Evolutionary conservation across 2,888 invertebrate genomes (phyloP).

Genomic region (Thymelicus acteon): DNA sequence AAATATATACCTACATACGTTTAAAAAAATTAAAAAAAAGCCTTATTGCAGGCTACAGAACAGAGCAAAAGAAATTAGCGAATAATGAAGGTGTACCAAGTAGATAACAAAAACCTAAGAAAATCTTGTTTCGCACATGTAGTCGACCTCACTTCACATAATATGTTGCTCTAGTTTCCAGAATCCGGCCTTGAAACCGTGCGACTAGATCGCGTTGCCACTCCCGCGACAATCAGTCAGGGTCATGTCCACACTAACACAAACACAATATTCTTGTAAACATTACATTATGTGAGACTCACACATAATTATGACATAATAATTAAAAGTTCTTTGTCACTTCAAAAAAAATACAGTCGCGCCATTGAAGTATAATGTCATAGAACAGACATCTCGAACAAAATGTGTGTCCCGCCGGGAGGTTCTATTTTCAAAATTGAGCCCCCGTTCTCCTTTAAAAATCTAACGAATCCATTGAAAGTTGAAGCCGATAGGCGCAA

Average conservation of each 20-base stretch:
- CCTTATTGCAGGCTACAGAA: background rate
- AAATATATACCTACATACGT: background rate
- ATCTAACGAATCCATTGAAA: too few species aligned
- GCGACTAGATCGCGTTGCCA: conserved; percentile 46
- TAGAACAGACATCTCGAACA: too few species aligned
- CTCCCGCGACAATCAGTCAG: conserved; percentile 30
- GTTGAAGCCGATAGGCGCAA: too few species aligned
- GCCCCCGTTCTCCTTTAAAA: too few species aligned
- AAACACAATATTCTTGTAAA: background rate
- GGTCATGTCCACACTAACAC: conserved; percentile 31
- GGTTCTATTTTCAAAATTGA: too few species aligned
- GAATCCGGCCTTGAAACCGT: conserved; percentile 63
- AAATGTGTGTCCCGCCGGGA: too few species aligned
- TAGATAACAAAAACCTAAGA: background rate
- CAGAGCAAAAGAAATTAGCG: too few species aligned
- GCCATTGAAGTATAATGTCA: too few species aligned
- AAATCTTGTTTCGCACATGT: background rate
- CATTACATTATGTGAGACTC: background rate
- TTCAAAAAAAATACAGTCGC: too few species aligned
- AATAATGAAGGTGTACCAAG: too few species aligned
- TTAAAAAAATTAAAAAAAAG: background rate
- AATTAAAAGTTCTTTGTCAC: background rate
- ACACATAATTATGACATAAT: conserved; percentile 12
- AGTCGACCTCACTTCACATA: conserved; percentile 28
- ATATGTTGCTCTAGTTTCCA: conserved; percentile 61